A percentile compares a stretch with the other conserved stretches of the same genome.
phyloP scores from a whole-genome alignment of 2,888 invertebrate species.

The Eristalis arbustorum region DNA sequence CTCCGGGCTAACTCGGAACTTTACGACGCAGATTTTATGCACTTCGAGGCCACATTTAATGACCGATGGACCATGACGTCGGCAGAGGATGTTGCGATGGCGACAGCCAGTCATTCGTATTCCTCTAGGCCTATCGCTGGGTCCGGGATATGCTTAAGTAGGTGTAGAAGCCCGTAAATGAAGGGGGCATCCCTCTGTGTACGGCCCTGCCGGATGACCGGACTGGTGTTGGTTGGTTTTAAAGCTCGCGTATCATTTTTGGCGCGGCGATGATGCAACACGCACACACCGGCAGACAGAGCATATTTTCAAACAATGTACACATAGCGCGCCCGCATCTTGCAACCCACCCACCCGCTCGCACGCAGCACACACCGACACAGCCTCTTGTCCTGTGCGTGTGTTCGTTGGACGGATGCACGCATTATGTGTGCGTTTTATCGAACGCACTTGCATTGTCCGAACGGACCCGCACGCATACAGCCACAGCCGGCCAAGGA shows the following conservation, averaged over 20 bases:
- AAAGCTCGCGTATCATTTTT: conserved; percentile 43
- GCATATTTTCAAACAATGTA: too few species aligned
- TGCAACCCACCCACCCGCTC: not conserved
- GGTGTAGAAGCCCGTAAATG: conserved; percentile 3
- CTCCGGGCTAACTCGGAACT: too few species aligned
- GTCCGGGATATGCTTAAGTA: conserved; percentile 32
- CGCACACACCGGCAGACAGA: too few species aligned
- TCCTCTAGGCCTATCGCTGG: conserved; percentile 22
- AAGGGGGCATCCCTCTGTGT: not conserved
- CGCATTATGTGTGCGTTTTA: not conserved
- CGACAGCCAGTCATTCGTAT: conserved; percentile 21
- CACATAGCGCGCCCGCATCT: too few species aligned
- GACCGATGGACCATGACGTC: too few species aligned
- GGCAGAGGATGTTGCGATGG: too few species aligned
- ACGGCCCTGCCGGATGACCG: not conserved
- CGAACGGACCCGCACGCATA: not conserved
- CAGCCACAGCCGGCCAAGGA: too few species aligned
- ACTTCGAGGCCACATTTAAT: too few species aligned
- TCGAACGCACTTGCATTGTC: not conserved
- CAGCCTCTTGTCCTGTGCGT: too few species aligned
- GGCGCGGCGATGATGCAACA: not conserved
- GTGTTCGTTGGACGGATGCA: not conserved
- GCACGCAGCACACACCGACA: too few species aligned
- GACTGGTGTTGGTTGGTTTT: conserved; percentile 15
- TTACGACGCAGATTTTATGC: too few species aligned